These are phyloP conservation scores for Stomatorhinus walkeri DNA, from an alignment of 2,797 vertebrate species.

Conservation along the genomic window DNA sequence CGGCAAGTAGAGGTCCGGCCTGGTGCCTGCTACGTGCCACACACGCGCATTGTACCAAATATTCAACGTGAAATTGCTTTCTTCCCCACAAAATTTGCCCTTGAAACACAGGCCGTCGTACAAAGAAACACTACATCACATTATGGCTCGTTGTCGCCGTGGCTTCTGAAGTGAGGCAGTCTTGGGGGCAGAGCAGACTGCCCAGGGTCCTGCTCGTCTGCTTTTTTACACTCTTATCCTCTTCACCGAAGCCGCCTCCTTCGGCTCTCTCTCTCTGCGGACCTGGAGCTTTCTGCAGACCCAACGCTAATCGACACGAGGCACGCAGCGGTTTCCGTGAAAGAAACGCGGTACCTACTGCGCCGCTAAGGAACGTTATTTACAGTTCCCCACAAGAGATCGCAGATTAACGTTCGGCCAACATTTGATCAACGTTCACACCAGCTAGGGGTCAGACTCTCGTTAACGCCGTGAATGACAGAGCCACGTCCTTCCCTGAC, in stretches of 20 bases:
- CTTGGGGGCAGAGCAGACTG: neutral
- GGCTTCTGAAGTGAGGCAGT: slow-evolving; percentile 15
- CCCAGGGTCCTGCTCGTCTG: slow-evolving; percentile 9
- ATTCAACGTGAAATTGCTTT: slow-evolving; percentile 41
- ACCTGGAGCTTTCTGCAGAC: neutral
- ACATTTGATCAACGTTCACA: neutral
- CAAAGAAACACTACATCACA: slow-evolving; percentile 33
- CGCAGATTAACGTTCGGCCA: neutral
- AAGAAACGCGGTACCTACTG: neutral
- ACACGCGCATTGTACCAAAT: slow-evolving; percentile 34
- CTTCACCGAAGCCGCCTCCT: neutral
- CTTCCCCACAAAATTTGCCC: slow-evolving; percentile 26
- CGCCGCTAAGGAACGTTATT: neutral
- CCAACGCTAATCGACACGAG: neutral
- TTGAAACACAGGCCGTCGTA: slow-evolving; percentile 37
- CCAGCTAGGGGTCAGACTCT: neutral
- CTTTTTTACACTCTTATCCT: neutral
- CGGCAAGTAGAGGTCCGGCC: slow-evolving; percentile 36
- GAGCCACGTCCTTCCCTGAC: neutral
- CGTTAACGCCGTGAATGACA: neutral
- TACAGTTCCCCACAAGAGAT: neutral
- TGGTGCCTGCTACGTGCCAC: slow-evolving; percentile 30
- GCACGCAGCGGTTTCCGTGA: neutral
- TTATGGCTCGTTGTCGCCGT: slow-evolving; percentile 21
- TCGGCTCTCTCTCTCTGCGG: neutral